Base-by-base conservation (phyloP, 1,140 invertebrate species). In the Chelonus insularis region DNA sequence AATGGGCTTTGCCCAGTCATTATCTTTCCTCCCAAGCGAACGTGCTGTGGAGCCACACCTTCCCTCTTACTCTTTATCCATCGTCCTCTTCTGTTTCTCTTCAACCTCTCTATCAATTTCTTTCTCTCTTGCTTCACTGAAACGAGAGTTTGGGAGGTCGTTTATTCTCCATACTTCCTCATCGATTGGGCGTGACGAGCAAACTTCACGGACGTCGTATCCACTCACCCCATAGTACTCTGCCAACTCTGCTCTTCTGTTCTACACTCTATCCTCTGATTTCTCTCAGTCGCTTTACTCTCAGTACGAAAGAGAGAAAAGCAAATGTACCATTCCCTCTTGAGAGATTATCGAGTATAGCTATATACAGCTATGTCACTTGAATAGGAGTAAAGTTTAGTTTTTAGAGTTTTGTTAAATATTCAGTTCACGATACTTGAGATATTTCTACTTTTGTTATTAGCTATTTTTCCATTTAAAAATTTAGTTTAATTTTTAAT, bases 111-210 rank as follows among this genome's bases (percentile, higher is more conserved):
- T 62, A 63, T 62, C 63, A 62, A 62, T 50, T 57, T 63, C 50
- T 66, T 58, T 58, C 64, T 48, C 45, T 45, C 41, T 47, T 14
- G 41, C 45, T 60, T 36, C 23, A 20, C 58, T 56, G 32, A 58
- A 58, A 58, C 63, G 58, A 64, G 63, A 61, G 52, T 64, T 64
- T 64, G 63, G 63, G 63, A 64, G 63, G 63, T 64, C 63, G 63
- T 64, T 64, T 23, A 50, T 61, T 64, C 63, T 64, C 51, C 56
- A 64, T 64, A 64, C 58, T 61, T 64, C 58, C 63, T 64, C 63
- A 64, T 64, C 63, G 58, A 64, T 64, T 64, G 63, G 63, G 63
- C 63, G 63, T 64, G 63, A 64, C 63, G 63, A 64, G 63, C 63
- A 64, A 64, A 64, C 63, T 64, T 64, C 63, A 59, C 51, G 57